Evolutionary conservation across 2,888 invertebrate species (phyloP).

Genomic region (Pachliopta kotzebuea): DNA sequence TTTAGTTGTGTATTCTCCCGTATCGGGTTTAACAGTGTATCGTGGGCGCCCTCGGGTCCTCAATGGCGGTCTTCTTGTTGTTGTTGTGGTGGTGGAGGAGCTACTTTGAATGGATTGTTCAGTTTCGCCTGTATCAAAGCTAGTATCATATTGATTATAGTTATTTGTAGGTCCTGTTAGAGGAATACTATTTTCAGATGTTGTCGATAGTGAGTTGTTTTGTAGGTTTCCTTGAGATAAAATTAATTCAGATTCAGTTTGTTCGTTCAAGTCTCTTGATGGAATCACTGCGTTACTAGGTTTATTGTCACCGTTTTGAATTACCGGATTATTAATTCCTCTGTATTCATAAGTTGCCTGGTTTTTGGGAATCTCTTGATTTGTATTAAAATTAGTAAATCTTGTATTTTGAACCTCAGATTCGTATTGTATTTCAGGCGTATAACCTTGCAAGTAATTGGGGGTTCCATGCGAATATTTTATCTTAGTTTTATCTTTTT

Average conservation of each 20-base stretch:
- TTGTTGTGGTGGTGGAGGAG: constrained; percentile 51
- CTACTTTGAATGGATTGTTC: constrained; percentile 40
- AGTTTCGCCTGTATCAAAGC: constrained; percentile 51
- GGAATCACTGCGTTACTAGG: constrained; percentile 33
- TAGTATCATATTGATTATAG: constrained; percentile 53
- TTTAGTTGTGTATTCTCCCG: constrained; percentile 64
- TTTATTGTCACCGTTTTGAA: constrained; percentile 33
- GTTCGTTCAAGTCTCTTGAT: constrained; percentile 43
- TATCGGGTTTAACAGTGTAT: constrained; percentile 63
- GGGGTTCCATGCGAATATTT: constrained; percentile 40
- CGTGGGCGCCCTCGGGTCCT: constrained; percentile 65
- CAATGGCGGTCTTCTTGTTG: constrained; percentile 57
- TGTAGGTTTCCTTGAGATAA: constrained; percentile 43
- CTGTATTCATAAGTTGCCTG: constrained; percentile 38
- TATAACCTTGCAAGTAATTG: constrained; percentile 60
- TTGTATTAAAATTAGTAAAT: constrained; percentile 53
- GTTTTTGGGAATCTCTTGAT: constrained; percentile 50
- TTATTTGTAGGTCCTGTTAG: constrained; percentile 45
- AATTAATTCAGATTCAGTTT: constrained; percentile 45
- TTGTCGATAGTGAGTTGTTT: constrained; percentile 42
- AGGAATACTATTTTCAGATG: constrained; percentile 40
- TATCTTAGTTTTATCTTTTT: constrained; percentile 47
- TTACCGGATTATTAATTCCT: constrained; percentile 33
- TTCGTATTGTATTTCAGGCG: constrained; percentile 67
- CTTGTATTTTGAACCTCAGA: constrained; percentile 54